Conservation (phyloP, 2,797 vertebrate genomes). For the Coendou prehensilis region DNA sequence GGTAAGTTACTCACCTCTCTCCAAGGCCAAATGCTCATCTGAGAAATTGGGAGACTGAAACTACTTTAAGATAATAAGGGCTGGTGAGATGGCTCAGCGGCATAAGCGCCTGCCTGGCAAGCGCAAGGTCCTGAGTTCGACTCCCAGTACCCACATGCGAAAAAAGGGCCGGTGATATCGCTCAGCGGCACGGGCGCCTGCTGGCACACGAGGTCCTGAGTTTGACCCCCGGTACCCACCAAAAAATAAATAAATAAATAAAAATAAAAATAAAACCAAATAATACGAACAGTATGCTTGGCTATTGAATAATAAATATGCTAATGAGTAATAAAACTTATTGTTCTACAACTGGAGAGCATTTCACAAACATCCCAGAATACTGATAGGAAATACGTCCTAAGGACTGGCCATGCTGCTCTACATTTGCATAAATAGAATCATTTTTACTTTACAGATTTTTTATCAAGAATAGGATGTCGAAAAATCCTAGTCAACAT, state of each 20-base stretch:
- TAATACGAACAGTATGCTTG: neutral
- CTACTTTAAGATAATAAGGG: neutral
- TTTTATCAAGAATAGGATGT: neutral
- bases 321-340: neutral
- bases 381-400: neutral
- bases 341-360: neutral
- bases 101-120: no score
- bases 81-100: no score
- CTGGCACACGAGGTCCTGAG: no score
- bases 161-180: no score
- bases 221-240: no score
- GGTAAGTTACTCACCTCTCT: neutral
- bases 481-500: neutral
- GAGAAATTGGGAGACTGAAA: neutral
- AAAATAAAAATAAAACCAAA: constrained; percentile 4
- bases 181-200: no score
- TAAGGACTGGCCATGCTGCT: neutral
- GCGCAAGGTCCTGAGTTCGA: no score
- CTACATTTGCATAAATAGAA: neutral
- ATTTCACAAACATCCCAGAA: neutral
- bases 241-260: no score
- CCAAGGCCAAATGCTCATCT: neutral
- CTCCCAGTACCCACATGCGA: no score
- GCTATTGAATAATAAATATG: neutral
- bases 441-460: neutral